Percentiles rank a stretch among this genome's conserved stretches.
Conservation (phyloP, 1,140 invertebrate species). For the Gonioctena quinquepunctata region DNA sequence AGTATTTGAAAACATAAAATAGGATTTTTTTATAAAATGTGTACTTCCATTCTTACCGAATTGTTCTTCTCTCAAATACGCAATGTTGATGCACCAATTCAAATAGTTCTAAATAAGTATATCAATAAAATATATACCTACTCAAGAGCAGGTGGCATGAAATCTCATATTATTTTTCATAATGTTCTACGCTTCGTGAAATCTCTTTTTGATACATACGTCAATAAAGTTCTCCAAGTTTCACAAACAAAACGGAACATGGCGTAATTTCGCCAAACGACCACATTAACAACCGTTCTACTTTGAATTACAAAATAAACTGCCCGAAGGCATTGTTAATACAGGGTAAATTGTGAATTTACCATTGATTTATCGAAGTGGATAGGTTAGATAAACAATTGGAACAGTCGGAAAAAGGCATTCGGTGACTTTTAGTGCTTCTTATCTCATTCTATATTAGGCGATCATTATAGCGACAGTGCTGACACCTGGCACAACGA, state of each 20-base stretch:
- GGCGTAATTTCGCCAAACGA: slow-evolving; percentile 7
- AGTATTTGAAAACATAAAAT: no score
- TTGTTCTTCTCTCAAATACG: no score
- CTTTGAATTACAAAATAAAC: slow-evolving; percentile 6
- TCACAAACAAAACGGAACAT: slow-evolving; percentile 1
- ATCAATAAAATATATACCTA: no score
- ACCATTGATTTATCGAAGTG: slow-evolving; percentile 1
- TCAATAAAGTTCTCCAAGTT: neutral
- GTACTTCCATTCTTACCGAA: no score
- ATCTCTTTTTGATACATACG: neutral
- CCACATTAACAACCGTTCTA: slow-evolving; percentile 1
- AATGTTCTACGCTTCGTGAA: neutral
- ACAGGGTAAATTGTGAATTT: slow-evolving; percentile 5
- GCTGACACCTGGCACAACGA: slow-evolving; percentile 3
- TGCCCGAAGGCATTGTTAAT: neutral
- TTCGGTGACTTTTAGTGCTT: neutral
- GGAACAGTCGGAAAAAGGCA: neutral
- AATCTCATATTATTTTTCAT: no score
- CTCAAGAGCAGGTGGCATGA: no score
- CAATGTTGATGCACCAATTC: no score
- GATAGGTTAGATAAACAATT: slow-evolving; percentile 11
- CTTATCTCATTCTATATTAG: slow-evolving; percentile 15
- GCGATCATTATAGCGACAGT: slow-evolving; percentile 10
- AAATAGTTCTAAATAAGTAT: no score
- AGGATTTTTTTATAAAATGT: no score